Evolutionary conservation across 23 tunicate genomes (phyloP).

Genomic region (Aplidium turbinatum): DNA sequence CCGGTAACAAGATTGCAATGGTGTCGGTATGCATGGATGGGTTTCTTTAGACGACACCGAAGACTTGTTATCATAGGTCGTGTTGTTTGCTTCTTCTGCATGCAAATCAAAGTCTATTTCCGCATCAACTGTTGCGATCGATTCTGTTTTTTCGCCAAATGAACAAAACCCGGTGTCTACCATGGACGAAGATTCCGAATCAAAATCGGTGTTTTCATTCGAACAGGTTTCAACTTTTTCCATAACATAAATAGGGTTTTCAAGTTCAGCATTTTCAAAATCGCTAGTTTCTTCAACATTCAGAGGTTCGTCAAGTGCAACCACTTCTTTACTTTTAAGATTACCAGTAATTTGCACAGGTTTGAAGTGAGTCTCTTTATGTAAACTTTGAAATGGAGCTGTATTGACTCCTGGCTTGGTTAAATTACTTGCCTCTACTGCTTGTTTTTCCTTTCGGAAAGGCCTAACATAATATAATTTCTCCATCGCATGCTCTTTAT

Average conservation of each 20-base stretch:
- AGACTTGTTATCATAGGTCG: background rate
- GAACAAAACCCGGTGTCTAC: constrained; percentile 48
- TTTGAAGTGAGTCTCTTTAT: no score
- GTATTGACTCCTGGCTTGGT: no score
- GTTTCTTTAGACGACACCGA: constrained; percentile 4
- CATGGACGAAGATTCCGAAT: constrained; percentile 31
- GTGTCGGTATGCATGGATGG: constrained; percentile 20
- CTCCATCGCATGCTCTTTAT: no score
- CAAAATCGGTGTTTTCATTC: background rate
- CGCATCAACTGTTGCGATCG: background rate
- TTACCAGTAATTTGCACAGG: no score
- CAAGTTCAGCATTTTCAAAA: background rate
- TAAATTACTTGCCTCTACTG: no score
- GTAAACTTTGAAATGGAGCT: no score
- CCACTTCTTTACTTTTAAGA: no score
- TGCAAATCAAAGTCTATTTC: background rate
- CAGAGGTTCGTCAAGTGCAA: no score
- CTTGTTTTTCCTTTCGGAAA: no score
- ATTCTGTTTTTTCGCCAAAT: constrained; percentile 20
- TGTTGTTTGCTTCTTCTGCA: background rate
- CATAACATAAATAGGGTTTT: no score
- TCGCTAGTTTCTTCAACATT: constrained; percentile 2
- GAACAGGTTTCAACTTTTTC: background rate
- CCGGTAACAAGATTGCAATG: constrained; percentile 30
- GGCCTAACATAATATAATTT: no score